Conservation (phyloP, 2,113 vertebrate genomes). For the Grammomys surdaster region DNA sequence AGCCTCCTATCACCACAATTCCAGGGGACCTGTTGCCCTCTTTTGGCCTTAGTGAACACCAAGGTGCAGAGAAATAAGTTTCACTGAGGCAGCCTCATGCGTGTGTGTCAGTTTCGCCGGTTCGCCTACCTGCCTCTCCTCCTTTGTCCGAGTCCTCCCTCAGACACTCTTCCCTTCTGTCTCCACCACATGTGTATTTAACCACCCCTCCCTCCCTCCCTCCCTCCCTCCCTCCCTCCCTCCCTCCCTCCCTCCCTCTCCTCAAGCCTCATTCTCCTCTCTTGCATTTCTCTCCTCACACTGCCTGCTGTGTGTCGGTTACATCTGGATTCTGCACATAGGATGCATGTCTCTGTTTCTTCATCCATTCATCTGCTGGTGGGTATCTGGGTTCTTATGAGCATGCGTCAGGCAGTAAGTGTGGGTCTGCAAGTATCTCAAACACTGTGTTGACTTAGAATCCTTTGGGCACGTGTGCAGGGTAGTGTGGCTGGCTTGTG, state of each 20-base stretch:
- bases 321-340: neutral
- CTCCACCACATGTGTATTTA: neutral
- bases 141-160: no score
- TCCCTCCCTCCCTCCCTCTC: neutral
- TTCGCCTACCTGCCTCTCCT: no score
- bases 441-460: neutral
- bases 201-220: no score
- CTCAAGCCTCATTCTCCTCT: neutral
- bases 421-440: neutral
- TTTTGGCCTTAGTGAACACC: neutral
- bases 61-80: neutral
- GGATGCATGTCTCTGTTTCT: neutral
- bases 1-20: neutral
- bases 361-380: neutral
- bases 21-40: neutral
- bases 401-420: rapidly evolving
- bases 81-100: neutral
- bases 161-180: neutral
- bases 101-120: rapidly evolving
- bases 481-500: neutral
- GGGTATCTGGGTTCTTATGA: neutral
- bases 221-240: neutral
- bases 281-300: neutral
- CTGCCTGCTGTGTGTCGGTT: neutral
- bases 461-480: neutral